phyloP scores from a whole-genome alignment of 2,113 vertebrate genomes.

The Xenopus borealis region DNA sequence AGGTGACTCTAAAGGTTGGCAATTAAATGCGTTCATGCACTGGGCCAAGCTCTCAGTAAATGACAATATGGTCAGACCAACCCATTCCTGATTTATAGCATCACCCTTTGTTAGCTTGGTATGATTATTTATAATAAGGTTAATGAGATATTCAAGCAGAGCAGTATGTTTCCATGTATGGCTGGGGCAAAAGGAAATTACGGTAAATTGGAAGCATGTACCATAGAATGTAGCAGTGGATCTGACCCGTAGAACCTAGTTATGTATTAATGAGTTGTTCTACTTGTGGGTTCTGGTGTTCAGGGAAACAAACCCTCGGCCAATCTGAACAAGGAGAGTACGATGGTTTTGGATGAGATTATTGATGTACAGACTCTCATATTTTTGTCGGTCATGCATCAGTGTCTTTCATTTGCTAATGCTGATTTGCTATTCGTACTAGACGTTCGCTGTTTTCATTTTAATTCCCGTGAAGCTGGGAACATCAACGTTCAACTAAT shows the following conservation, averaged over 20 bases:
- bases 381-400: slow-evolving; percentile 1
- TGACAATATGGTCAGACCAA: too few species aligned
- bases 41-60: too few species aligned
- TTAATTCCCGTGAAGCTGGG: too few species aligned
- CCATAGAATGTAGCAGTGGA: not conserved
- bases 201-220: slow-evolving; percentile 11
- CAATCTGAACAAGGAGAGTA: slow-evolving; percentile 8
- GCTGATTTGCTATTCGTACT: not conserved
- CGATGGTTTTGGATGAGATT: slow-evolving; percentile 8
- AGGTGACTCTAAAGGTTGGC: too few species aligned
- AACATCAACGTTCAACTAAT: too few species aligned
- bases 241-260: not conserved
- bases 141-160: slow-evolving; percentile 28
- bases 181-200: not conserved
- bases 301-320: slow-evolving; percentile 10
- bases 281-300: slow-evolving; percentile 1
- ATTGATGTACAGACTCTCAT: slow-evolving; percentile 28
- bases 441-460: not conserved
- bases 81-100: too few species aligned
- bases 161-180: slow-evolving; percentile 14
- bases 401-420: slow-evolving; percentile 11
- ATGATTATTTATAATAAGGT: slow-evolving; percentile 38
- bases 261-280: slow-evolving; percentile 31
- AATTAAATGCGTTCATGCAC: too few species aligned
- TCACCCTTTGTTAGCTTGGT: too few species aligned